A percentile compares a stretch with the other conserved stretches of the same genome.
phyloP scores from a whole-genome alignment of 2,113 vertebrate species.

The Oplegnathus fasciatus region DNA sequence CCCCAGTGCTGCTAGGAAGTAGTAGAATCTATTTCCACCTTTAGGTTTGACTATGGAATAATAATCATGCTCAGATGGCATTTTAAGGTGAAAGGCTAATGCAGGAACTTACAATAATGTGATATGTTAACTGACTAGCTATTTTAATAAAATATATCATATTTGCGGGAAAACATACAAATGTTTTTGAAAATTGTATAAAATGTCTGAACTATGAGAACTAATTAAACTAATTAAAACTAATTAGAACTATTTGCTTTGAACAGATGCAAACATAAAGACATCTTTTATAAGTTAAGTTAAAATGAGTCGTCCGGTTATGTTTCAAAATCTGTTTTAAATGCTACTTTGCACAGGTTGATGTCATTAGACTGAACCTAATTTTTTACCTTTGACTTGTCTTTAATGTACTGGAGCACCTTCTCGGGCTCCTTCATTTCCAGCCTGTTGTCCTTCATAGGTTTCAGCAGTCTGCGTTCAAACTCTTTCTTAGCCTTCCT shows the following conservation, averaged over 20 bases:
- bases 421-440: slow-evolving; percentile 56
- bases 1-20: neutral
- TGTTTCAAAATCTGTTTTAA: neutral
- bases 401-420: slow-evolving; percentile 42
- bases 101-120: neutral
- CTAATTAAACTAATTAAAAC: neutral
- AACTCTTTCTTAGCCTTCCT: slow-evolving; percentile 53
- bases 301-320: neutral
- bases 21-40: neutral
- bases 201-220: neutral
- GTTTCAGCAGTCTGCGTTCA: slow-evolving; percentile 44
- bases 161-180: neutral
- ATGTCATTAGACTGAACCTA: no score
- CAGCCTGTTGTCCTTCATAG: slow-evolving; percentile 35
- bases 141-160: no score
- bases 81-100: neutral
- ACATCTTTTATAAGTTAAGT: neutral
- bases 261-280: neutral
- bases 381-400: slow-evolving; percentile 65
- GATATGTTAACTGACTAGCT: neutral
- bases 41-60: neutral
- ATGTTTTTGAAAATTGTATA: neutral
- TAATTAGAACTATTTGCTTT: neutral
- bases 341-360: neutral
- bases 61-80: neutral